These are phyloP conservation scores for Muscina levida DNA, from an alignment of 2,888 invertebrate species.

Conservation along the genomic window DNA sequence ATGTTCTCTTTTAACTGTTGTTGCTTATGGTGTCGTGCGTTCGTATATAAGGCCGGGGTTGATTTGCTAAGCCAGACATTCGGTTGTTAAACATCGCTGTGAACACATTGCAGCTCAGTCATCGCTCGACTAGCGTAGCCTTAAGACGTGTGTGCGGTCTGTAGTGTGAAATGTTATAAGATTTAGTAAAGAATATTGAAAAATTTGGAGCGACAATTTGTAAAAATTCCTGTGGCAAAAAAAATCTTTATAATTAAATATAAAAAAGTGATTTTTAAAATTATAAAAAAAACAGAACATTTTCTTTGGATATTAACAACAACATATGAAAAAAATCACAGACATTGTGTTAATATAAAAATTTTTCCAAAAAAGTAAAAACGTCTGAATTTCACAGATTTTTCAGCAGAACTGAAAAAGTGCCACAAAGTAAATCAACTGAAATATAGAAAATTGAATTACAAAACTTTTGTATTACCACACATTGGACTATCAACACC, in stretches of 20 bases:
- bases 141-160: not conserved
- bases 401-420: not conserved
- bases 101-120: slow-evolving; percentile 21
- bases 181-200: not conserved
- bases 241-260: not conserved
- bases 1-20: not conserved
- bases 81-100: not conserved
- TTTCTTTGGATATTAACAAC: too few species aligned
- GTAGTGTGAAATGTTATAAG: not conserved
- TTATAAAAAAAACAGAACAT: not conserved
- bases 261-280: not conserved
- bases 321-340: too few species aligned
- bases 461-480: not conserved
- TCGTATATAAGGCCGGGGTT: slow-evolving; percentile 20
- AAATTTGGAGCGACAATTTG: not conserved
- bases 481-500: too few species aligned
- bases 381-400: not conserved
- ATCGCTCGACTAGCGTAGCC: not conserved
- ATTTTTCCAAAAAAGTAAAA: not conserved
- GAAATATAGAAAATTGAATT: slow-evolving; percentile 13
- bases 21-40: not conserved
- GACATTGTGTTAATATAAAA: too few species aligned
- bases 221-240: not conserved
- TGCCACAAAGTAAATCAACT: not conserved
- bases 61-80: slow-evolving; percentile 10